phyloP scores from a whole-genome alignment of 64 coral and sea anemone genomes.

The Trachythela sp. region DNA sequence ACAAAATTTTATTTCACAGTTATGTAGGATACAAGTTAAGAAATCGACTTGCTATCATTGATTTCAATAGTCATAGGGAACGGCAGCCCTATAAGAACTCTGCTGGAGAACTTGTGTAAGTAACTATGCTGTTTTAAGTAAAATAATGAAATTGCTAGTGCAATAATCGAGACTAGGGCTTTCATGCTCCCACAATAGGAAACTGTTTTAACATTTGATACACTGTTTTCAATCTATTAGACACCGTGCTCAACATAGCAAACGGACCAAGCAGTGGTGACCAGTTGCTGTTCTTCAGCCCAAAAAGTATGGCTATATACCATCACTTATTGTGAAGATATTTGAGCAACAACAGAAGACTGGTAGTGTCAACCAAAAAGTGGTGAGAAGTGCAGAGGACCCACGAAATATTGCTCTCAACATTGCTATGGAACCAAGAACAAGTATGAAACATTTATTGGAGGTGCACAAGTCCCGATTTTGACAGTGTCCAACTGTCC shows the following conservation, averaged over 20 bases:
- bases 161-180: too few species aligned
- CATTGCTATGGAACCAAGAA: not conserved
- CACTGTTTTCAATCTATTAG: not conserved
- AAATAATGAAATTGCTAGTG: not conserved
- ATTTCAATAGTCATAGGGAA: not conserved
- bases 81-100: not conserved
- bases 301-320: not conserved
- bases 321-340: not conserved
- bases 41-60: not conserved
- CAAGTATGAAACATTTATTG: not conserved
- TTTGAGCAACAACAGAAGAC: not conserved
- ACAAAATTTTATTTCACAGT: not conserved
- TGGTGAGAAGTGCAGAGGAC: not conserved
- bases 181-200: too few species aligned
- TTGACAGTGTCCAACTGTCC: too few species aligned
- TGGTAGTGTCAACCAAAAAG: not conserved
- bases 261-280: not conserved
- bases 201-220: too few species aligned
- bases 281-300: not conserved
- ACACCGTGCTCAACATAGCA: not conserved
- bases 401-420: not conserved
- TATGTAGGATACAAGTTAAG: not conserved
- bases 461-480: not conserved
- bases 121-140: not conserved
- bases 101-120: not conserved